A percentile compares a stretch with the other conserved stretches of the same genome.
These are phyloP conservation scores for Chirona hameri DNA, from an alignment of 2,888 invertebrate species.

Conservation along the genomic window DNA sequence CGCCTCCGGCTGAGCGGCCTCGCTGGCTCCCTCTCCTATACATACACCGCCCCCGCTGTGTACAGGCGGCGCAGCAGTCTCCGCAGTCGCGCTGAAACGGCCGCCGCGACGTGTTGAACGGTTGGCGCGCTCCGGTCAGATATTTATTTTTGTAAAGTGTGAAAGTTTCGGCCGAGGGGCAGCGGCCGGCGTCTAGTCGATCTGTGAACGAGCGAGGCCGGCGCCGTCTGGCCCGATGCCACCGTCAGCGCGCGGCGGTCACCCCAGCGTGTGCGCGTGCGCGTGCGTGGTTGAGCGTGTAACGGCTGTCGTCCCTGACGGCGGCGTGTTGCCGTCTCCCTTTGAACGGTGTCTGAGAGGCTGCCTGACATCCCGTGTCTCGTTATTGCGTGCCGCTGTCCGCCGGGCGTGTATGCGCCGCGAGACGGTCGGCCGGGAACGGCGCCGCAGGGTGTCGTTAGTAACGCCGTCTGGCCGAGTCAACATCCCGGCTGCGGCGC, in stretches of 20 bases:
- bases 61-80: no score
- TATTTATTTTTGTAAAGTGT: conserved; percentile 24
- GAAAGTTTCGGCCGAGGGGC: neutral
- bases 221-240: neutral
- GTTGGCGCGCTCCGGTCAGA: neutral
- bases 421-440: neutral
- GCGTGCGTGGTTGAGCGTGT: neutral
- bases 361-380: neutral
- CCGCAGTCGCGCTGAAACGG: neutral
- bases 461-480: neutral
- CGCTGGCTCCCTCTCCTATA: neutral
- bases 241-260: neutral
- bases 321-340: neutral
- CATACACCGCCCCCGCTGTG: no score
- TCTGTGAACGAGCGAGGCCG: neutral
- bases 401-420: neutral
- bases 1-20: neutral
- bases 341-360: neutral
- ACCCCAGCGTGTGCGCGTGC: neutral
- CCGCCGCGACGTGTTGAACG: neutral
- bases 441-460: neutral
- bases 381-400: neutral
- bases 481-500: neutral
- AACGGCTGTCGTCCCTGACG: neutral
- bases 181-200: neutral